These are phyloP conservation scores for Oscheius myriophilus DNA, from an alignment of 2,888 invertebrate genomes.

Conservation along the genomic window DNA sequence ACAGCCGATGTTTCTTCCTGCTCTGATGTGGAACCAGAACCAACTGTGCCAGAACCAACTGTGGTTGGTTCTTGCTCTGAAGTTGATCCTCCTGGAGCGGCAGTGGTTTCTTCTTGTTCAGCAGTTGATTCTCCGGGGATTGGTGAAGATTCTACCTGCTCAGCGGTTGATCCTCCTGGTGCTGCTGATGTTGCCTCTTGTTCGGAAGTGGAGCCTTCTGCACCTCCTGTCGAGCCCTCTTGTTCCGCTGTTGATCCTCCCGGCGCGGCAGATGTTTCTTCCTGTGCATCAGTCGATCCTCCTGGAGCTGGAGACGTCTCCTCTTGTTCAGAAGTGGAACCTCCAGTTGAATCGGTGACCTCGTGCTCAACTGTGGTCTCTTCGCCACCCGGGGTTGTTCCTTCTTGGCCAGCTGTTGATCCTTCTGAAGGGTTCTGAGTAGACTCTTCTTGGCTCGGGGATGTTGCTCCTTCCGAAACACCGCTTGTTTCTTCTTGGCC, in stretches of 20 bases:
- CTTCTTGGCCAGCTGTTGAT: slow-evolving; percentile 19
- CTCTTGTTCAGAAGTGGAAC: not conserved
- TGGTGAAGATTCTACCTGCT: not conserved
- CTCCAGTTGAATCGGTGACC: not conserved
- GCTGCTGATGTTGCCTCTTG: not conserved
- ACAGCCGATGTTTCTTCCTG: slow-evolving; percentile 9
- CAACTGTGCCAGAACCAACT: not conserved
- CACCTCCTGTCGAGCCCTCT: not conserved
- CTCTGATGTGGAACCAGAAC: slow-evolving; percentile 21
- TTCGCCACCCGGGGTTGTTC: slow-evolving; percentile 29
- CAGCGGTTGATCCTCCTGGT: not conserved
- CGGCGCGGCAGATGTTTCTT: slow-evolving; percentile 6
- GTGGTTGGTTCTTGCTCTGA: not conserved
- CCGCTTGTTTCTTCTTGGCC: slow-evolving; percentile 31
- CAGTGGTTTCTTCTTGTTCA: not conserved
- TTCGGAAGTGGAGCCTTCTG: not conserved
- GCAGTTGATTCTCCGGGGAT: not conserved
- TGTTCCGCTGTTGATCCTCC: slow-evolving; percentile 1
- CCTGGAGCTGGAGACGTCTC: not conserved
- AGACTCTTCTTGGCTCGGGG: not conserved
- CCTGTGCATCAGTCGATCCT: slow-evolving; percentile 22
- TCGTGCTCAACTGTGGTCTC: not conserved
- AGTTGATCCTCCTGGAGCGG: not conserved
- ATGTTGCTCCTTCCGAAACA: not conserved
- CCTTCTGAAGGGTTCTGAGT: not conserved